phyloP scores from a whole-genome alignment of 2,888 invertebrate species.

The Ophioninae sp. region DNA sequence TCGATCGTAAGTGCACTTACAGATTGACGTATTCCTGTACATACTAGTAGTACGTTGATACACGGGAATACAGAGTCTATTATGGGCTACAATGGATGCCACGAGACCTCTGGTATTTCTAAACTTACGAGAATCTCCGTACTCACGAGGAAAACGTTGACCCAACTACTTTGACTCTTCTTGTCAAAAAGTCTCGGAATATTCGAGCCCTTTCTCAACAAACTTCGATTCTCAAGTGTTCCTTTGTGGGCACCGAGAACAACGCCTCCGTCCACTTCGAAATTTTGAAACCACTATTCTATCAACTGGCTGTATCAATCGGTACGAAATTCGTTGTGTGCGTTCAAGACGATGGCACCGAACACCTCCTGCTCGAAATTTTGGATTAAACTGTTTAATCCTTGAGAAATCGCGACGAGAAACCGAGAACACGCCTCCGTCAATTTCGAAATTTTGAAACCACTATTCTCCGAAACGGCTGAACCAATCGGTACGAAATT shows the following conservation, averaged over 20 bases:
- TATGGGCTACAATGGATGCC: background rate
- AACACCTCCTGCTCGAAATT: no score
- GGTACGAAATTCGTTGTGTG: no score
- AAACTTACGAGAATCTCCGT: background rate
- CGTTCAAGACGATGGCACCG: no score
- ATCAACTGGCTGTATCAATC: no score
- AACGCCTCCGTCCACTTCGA: no score
- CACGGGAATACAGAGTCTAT: background rate
- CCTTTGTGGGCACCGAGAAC: background rate
- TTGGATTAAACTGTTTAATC: no score
- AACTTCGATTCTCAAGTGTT: background rate
- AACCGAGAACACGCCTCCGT: no score
- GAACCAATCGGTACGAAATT: no score
- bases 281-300: no score
- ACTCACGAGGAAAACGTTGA: background rate
- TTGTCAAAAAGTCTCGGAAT: background rate
- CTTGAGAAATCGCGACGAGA: no score
- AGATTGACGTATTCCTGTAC: background rate
- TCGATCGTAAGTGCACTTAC: constrained; percentile 1
- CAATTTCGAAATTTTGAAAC: no score
- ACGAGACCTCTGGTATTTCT: background rate
- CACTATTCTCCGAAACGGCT: no score
- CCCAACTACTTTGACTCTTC: background rate
- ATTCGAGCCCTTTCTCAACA: background rate
- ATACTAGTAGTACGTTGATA: background rate